Evolutionary conservation across 2,888 invertebrate genomes (phyloP), one percentile per base, ranked within the genome.

Genomic region (Eledona agricola): DNA sequence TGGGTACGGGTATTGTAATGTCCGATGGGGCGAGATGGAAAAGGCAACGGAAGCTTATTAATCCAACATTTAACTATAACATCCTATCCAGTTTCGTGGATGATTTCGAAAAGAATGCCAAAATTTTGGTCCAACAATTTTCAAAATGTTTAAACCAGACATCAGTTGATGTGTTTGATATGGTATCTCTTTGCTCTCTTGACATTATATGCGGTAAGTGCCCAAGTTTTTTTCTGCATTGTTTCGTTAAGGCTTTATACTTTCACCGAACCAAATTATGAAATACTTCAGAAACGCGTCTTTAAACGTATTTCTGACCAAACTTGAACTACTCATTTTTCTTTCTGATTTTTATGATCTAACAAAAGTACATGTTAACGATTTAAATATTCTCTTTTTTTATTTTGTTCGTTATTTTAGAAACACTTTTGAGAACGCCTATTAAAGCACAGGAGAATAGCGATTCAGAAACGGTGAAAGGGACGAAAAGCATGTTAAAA

Each of bases 41-140:
- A 60, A 72, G 72, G 0, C 81, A 86, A 57, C 79, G 90, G 6
- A 87, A 86, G 68, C 80, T 89, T 57, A 74, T 90, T 29, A 89
- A 89, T 0, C 88, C 89, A 0, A 83, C 89, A 0, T 90, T 89
- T 72, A 89, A 90, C 72, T 89, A 88, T 67, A 85, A 85, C 67
- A 88, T 89, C 47, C 72, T 90, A 32, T 84, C 87, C 65, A 82
- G 86, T 58, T 89, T 87, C 71, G 70, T 88, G 4, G 81, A 83
- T 3, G 81, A 87, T 0, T 88, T 90, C 66, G 82, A 87, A 64
- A 81, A 81, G 40, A 85, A 87, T 57, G 78, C 81, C 12, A 72
- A 76, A 25, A 75, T 83, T 10, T 75, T 90, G 40, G 71, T 82
- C 0, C 69, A 80, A 1, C 83, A 83, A 63, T 69, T 89, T 9